Conservation (phyloP, 2,797 vertebrate genomes). For the Manis crassicaudata region DNA sequence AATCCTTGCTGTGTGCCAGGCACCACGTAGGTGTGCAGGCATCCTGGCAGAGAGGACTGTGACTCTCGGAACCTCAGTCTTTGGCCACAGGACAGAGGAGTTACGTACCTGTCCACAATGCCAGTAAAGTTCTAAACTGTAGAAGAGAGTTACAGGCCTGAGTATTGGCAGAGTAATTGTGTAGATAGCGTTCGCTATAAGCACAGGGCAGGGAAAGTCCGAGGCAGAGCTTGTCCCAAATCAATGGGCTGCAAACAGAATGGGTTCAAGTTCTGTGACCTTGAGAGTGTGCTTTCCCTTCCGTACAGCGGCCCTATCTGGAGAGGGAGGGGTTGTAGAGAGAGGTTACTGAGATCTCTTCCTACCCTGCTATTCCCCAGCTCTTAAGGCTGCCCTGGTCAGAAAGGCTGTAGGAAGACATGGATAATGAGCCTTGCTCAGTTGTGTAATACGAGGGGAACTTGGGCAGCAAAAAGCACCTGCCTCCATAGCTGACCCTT, state of each 20-base stretch:
- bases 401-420: neutral
- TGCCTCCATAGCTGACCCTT: neutral
- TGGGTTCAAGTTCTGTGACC: neutral
- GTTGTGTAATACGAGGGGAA: neutral
- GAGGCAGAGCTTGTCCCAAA: neutral
- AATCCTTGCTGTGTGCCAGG: accelerated
- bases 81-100: neutral
- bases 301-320: neutral
- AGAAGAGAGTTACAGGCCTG: neutral
- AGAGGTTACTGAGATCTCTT: neutral
- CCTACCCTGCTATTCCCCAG: neutral
- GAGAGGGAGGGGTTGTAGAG: neutral
- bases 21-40: too few relatives aligned
- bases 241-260: neutral
- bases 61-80: neutral
- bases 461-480: neutral
- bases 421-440: neutral
- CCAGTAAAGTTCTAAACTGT: neutral
- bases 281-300: neutral
- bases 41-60: neutral
- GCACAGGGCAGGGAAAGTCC: neutral
- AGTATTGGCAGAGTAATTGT: neutral
- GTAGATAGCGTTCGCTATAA: neutral
- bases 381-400: accelerated
- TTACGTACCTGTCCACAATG: neutral